A percentile compares a stretch with the other conserved stretches of the same genome.
phyloP scores from a whole-genome alignment of 2,797 vertebrate genomes.

The Chaunax sp. region DNA sequence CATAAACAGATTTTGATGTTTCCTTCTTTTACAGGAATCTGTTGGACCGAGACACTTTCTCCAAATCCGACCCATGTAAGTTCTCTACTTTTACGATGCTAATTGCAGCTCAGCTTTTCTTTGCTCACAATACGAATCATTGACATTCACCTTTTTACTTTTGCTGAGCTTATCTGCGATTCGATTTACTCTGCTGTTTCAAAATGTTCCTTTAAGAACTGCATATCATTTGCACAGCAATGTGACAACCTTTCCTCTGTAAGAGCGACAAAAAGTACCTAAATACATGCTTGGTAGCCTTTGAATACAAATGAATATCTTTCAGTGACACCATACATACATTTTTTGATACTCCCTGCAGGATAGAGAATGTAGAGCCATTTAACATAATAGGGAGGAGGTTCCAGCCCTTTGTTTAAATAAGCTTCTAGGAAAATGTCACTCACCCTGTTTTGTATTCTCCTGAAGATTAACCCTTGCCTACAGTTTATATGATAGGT shows the following conservation, averaged over 20 bases:
- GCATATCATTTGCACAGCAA: slow-evolving; percentile 83
- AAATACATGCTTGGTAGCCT: slow-evolving; percentile 72
- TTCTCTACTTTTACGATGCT: slow-evolving; percentile 37
- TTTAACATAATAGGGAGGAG: slow-evolving; percentile 55
- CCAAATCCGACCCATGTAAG: slow-evolving; percentile 97
- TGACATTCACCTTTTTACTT: slow-evolving; percentile 49
- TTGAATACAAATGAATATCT: slow-evolving; percentile 80
- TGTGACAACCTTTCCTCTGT: slow-evolving; percentile 77
- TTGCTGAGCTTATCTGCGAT: slow-evolving; percentile 68
- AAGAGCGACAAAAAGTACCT: slow-evolving; percentile 69
- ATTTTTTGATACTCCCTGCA: slow-evolving; percentile 48
- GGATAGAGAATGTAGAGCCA: slow-evolving; percentile 48
- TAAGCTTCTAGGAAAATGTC: slow-evolving; percentile 47
- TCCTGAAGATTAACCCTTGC: slow-evolving; percentile 38
- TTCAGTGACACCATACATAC: slow-evolving; percentile 55
- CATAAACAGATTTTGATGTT: slow-evolving; percentile 16
- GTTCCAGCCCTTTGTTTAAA: slow-evolving; percentile 62
- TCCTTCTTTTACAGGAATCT: slow-evolving; percentile 86
- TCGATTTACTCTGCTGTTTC: slow-evolving; percentile 78
- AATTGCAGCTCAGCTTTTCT: slow-evolving; percentile 30
- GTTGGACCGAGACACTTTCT: slow-evolving; percentile 96
- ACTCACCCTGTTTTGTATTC: slow-evolving; percentile 48
- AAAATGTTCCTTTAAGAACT: slow-evolving; percentile 70
- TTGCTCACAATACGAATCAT: not conserved
- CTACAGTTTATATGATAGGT: slow-evolving; percentile 38